Evolutionary conservation across 2,888 invertebrate genomes (phyloP), one percentile per base, ranked within the genome.

Genomic region (Drosophila mulleri): DNA sequence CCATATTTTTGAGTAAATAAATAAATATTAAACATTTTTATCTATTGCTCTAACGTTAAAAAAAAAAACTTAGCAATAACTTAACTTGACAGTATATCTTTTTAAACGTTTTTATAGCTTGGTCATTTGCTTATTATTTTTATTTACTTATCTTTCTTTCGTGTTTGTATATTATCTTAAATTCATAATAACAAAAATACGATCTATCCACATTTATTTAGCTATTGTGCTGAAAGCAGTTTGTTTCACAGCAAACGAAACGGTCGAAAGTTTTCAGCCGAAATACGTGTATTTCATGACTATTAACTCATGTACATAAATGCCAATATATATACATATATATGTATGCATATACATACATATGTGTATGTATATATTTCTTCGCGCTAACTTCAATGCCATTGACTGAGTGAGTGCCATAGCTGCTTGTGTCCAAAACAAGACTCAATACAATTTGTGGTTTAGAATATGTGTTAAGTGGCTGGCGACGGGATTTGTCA

Each of bases 401-500:
- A 67, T 57, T 67, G 70, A 47, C 37, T 32, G 58, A 62, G 61
- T 65, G 67, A 9, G 41, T n/a, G 54, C 59, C 14, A 50, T 68
- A 35, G 67, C 65, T 52, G 48, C 69, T 68, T 65, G 52, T 66
- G 45, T 35, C 12, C 18, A 42, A 56, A 68, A 68, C 58, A 53
- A 45, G 12, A 62, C 23, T 45, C 50, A 47, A 45, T 39, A 53
- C 72, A 72, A 54, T 66, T 56, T 61, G 39, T 44, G 65, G 66
- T 44, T 67, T 45, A 71, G 78, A 81, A 78, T 72, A 71, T 67
- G 78, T 81, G 80, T 54, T 81, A 81, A 80, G 81, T 81, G 80
- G 58, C 32, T 56, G 67, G 11, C 54, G 53, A n/a, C 20, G 65
- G 48, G 56, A 64, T 71, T 64, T 67, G 60, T 64, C 66, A 66